phyloP scores from a whole-genome alignment of 2,113 vertebrate species.

The Ploceus nigricollis region DNA sequence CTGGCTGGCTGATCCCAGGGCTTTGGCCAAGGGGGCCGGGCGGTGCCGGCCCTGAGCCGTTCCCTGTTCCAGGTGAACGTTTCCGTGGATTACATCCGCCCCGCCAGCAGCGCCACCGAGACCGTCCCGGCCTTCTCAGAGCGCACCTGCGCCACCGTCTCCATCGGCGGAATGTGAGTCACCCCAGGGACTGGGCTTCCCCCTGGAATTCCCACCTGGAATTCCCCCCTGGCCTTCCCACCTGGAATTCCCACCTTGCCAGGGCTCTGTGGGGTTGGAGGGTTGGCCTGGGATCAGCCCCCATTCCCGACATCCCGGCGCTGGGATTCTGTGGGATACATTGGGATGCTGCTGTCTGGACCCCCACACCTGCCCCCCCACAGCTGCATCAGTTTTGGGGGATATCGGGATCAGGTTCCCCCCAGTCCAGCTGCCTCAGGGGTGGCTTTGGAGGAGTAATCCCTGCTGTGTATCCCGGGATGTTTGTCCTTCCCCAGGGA shows the following conservation, averaged over 20 bases:
- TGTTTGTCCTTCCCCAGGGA: background rate
- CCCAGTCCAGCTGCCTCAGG: rapidly evolving
- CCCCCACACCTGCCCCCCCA: background rate
- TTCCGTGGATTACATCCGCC: constrained; percentile 95
- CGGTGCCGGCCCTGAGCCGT: background rate
- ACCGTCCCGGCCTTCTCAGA: constrained; percentile 88
- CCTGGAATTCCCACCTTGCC: background rate
- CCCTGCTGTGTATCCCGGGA: rapidly evolving
- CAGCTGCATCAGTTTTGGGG: background rate
- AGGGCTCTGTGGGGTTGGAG: background rate
- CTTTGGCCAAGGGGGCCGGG: rapidly evolving
- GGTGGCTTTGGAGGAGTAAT: background rate
- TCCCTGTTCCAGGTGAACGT: constrained; percentile 83
- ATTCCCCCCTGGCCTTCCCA: background rate
- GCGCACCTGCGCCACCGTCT: constrained; percentile 93
- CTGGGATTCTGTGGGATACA: background rate
- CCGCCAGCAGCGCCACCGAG: constrained; percentile 86
- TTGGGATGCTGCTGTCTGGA: background rate
- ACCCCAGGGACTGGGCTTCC: rapidly evolving
- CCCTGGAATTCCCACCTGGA: too few relatives aligned
- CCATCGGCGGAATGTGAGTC: constrained; percentile 95
- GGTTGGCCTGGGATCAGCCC: background rate
- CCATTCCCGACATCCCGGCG: background rate
- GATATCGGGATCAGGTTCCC: background rate
- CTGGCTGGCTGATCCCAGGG: background rate